These are phyloP conservation scores for Byasa hedistus DNA, from an alignment of 2,888 invertebrate species.

Conservation along the genomic window DNA sequence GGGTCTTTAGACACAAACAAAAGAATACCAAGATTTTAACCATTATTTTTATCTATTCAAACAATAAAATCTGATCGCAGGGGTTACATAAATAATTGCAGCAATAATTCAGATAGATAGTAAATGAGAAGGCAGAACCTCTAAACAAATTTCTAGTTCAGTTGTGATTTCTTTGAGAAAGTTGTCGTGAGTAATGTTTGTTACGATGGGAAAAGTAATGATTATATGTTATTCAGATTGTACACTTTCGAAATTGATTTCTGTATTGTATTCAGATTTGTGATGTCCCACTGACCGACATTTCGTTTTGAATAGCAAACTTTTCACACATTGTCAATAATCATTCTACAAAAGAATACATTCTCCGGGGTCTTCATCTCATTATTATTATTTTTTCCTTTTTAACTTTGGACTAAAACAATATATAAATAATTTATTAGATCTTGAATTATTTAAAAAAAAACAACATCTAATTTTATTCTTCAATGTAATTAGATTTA, in stretches of 20 bases:
- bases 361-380: background rate
- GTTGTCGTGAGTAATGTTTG: slow-evolving; percentile 1
- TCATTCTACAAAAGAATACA: background rate
- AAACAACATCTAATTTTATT: too few relatives aligned
- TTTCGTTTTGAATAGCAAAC: background rate
- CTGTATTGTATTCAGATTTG: background rate
- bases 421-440: too few relatives aligned
- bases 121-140: slow-evolving; percentile 2
- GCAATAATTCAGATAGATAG: slow-evolving; percentile 20
- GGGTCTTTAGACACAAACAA: slow-evolving; percentile 20
- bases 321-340: background rate
- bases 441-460: too few relatives aligned
- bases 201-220: background rate
- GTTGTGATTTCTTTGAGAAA: slow-evolving; percentile 1
- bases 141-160: slow-evolving; percentile 2
- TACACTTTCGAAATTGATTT: slow-evolving; percentile 1
- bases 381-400: too few relatives aligned
- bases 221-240: background rate
- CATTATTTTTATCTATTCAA: slow-evolving; percentile 9
- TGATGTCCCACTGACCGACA: background rate
- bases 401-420: too few relatives aligned
- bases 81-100: slow-evolving; percentile 18
- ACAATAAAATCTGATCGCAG: slow-evolving; percentile 22
- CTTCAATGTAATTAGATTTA: too few relatives aligned
- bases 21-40: slow-evolving; percentile 20